Percentiles rank a stretch among this genome's conserved stretches.
These are phyloP conservation scores for Macquaria ambigua DNA, from an alignment of 2,113 vertebrate genomes.

Conservation along the genomic window DNA sequence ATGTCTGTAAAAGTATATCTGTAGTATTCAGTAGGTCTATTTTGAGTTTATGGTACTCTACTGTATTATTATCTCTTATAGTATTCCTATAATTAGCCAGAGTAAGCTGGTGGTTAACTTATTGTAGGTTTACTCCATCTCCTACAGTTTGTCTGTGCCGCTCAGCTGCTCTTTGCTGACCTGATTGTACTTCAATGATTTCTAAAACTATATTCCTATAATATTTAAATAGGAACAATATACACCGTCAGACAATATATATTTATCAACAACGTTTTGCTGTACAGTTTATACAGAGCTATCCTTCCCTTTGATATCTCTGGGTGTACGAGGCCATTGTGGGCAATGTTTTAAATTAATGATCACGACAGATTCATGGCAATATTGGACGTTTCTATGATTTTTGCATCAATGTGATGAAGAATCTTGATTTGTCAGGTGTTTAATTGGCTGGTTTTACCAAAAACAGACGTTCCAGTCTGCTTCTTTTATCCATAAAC, in stretches of 20 bases:
- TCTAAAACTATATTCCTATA: not conserved
- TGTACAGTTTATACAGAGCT: not conserved
- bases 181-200: no score
- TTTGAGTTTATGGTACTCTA: not conserved
- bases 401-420: no score
- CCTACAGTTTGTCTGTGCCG: not conserved
- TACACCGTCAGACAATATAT: not conserved
- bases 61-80: constrained; percentile 12
- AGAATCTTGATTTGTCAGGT: no score
- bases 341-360: no score
- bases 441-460: no score
- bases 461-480: no score
- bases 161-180: not conserved
- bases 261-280: not conserved
- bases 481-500: no score
- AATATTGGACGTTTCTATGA: no score
- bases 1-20: not conserved
- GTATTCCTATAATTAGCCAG: constrained; percentile 1
- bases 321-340: no score
- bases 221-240: not conserved
- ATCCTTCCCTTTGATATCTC: no score
- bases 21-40: not conserved
- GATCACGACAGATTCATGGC: no score
- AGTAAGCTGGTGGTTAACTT: constrained; percentile 7
- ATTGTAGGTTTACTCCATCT: not conserved